Conservation (phyloP, 2,888 invertebrate genomes). For the Drosophila conformis region DNA sequence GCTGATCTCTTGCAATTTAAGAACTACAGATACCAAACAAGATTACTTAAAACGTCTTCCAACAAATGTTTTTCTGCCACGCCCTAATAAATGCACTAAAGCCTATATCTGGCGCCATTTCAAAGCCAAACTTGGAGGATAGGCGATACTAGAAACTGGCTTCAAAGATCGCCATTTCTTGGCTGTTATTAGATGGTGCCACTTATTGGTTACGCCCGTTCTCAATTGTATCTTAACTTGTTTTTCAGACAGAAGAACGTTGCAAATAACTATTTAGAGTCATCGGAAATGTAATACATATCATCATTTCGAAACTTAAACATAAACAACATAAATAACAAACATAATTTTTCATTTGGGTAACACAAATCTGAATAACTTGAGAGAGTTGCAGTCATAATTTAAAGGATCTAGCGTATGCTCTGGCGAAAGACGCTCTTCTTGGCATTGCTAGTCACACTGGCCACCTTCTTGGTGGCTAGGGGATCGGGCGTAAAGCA, state of each 20-base stretch:
- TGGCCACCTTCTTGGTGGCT: constrained; percentile 87
- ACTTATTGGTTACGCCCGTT: not conserved
- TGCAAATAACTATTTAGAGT: constrained; percentile 29
- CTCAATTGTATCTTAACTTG: too few relatives aligned
- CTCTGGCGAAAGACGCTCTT: constrained; percentile 89
- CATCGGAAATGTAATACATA: constrained; percentile 63
- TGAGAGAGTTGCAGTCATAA: not conserved
- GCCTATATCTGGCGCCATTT: not conserved
- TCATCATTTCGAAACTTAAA: constrained; percentile 2
- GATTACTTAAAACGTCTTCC: not conserved
- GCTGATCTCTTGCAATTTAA: not conserved
- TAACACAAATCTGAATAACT: not conserved
- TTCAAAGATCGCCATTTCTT: not conserved
- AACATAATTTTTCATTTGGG: constrained; percentile 23
- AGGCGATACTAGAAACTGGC: not conserved
- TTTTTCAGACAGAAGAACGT: not conserved
- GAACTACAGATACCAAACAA: not conserved
- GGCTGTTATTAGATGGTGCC: not conserved
- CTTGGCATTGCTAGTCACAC: constrained; percentile 84
- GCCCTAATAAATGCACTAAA: not conserved
- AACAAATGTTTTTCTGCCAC: not conserved
- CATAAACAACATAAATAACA: constrained; percentile 22
- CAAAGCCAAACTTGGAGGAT: not conserved
- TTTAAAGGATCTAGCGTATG: constrained; percentile 86
- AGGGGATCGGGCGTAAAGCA: constrained; percentile 94